Evolutionary conservation across 1,140 invertebrate species (phyloP).

Genomic region (Stratiolaelaps scimitus): DNA sequence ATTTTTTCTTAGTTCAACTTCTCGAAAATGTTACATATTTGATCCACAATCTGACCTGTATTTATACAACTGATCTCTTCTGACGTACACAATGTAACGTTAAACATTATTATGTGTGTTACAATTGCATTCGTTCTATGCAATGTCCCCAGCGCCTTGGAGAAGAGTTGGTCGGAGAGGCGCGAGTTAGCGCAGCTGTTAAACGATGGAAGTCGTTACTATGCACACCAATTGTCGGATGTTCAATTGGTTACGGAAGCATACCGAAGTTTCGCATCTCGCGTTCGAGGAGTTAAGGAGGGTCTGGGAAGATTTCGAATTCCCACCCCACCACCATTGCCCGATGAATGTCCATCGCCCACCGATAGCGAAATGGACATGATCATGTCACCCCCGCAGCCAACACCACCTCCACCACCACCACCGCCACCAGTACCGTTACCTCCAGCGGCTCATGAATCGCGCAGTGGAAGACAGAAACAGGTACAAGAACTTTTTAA

Average conservation of each 20-base stretch:
- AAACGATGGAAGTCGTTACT: constrained; percentile 8
- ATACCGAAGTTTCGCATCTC: constrained; percentile 12
- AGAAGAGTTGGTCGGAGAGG: constrained; percentile 6
- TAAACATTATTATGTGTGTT: too few relatives aligned
- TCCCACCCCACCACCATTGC: background rate
- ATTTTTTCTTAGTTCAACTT: too few relatives aligned
- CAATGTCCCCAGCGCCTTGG: background rate
- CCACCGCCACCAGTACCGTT: too few relatives aligned
- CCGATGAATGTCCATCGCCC: constrained; percentile 17
- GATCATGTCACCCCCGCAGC: constrained; percentile 6
- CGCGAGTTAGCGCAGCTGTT: background rate
- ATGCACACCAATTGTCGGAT: constrained; percentile 2
- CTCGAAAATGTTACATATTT: too few relatives aligned
- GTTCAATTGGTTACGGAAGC: constrained; percentile 7
- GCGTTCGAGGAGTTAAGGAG: constrained; percentile 7
- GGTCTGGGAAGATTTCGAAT: constrained; percentile 27
- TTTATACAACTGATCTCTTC: too few relatives aligned
- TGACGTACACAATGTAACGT: too few relatives aligned
- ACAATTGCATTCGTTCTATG: too few relatives aligned
- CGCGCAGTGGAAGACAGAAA: background rate
- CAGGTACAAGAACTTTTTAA: background rate
- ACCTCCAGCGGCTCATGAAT: too few relatives aligned
- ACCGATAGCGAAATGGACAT: constrained; percentile 16
- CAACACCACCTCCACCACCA: too few relatives aligned
- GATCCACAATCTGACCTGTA: too few relatives aligned